Evolutionary conservation across 1,140 invertebrate species (phyloP).

Genomic region (Melanaphis sacchari): DNA sequence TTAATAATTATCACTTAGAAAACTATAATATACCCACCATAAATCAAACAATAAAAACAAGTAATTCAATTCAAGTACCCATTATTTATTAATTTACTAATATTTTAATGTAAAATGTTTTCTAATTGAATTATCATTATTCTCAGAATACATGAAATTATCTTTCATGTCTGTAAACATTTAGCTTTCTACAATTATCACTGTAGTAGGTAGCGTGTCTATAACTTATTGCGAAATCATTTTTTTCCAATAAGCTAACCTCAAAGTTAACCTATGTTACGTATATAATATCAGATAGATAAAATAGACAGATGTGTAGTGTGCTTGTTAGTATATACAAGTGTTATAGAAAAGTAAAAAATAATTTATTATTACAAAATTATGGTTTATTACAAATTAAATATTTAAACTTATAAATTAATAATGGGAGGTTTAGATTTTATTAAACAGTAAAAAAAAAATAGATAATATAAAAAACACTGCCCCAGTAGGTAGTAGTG

Average conservation of each 20-base stretch:
- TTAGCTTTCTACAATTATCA: background rate
- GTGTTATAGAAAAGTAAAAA: background rate
- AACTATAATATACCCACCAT: background rate
- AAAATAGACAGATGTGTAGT: background rate
- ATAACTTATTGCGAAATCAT: background rate
- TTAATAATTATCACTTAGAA: background rate
- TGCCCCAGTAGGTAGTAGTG: too few relatives aligned
- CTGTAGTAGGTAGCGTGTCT: background rate
- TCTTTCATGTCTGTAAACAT: background rate
- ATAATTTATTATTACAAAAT: background rate
- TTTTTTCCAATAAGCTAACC: background rate
- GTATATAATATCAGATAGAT: background rate
- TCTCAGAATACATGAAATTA: background rate
- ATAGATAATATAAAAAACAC: background rate
- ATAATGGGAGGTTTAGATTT: background rate
- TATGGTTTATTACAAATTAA: background rate
- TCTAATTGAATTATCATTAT: constrained; percentile 4
- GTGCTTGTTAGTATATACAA: background rate
- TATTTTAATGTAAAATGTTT: constrained; percentile 7
- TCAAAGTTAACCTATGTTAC: constrained; percentile 9
- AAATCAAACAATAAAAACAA: background rate
- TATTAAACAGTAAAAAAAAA: too few relatives aligned
- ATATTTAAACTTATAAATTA: background rate
- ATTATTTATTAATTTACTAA: background rate
- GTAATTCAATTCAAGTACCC: background rate